phyloP scores from a whole-genome alignment of 92 coral and sea anemone species.

The Parazoanthus atlanticus region DNA sequence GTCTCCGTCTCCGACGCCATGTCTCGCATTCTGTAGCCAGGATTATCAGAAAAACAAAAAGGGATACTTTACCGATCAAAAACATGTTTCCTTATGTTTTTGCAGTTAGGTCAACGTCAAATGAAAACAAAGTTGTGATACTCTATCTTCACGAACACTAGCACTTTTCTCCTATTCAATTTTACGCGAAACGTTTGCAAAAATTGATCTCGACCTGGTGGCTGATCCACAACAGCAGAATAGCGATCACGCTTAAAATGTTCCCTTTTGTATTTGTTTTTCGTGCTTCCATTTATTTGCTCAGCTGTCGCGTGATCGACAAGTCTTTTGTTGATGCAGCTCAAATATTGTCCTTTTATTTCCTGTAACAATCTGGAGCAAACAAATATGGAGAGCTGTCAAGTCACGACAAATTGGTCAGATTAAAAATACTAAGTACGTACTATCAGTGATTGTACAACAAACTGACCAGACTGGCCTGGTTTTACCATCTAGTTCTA shows the following conservation, averaged over 20 bases:
- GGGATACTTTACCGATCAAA: not conserved
- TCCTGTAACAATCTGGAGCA: too few species aligned
- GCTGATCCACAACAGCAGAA: not conserved
- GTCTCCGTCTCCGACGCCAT: constrained; percentile 51
- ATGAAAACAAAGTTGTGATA: not conserved
- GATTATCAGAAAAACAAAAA: constrained; percentile 5
- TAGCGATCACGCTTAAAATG: too few species aligned
- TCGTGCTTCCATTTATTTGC: not conserved
- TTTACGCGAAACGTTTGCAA: not conserved
- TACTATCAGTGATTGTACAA: too few species aligned
- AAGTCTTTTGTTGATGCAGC: not conserved
- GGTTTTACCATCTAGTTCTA: too few species aligned
- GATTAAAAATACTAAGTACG: too few species aligned
- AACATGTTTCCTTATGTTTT: not conserved
- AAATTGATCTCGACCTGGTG: not conserved
- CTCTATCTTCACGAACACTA: not conserved
- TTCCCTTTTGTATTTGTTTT: not conserved
- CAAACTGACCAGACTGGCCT: too few species aligned
- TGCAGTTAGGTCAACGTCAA: not conserved
- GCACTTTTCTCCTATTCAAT: too few species aligned
- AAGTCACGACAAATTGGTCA: too few species aligned
- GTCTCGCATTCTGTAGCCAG: not conserved
- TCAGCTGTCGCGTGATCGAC: not conserved
- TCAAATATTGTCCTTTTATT: not conserved
- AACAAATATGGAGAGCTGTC: too few species aligned